Percentiles rank a stretch among this genome's conserved stretches.
phyloP scores from a whole-genome alignment of 2,888 invertebrate species.

The Nemoura dubitans region DNA sequence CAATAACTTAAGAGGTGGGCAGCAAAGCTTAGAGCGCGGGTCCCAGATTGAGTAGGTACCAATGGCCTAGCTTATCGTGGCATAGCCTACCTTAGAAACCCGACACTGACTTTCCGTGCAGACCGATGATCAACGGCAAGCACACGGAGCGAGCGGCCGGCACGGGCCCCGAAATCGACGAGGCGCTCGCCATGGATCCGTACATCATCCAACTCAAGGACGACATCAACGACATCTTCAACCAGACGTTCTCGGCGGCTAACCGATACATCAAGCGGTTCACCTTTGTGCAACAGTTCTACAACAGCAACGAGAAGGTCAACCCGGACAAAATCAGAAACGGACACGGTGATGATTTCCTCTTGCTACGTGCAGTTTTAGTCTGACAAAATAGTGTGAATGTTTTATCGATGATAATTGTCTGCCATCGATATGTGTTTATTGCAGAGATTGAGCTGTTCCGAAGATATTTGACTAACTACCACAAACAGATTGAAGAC shows the following conservation, averaged over 20 bases:
- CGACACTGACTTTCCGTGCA: constrained; percentile 56
- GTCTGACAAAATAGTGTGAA: neutral
- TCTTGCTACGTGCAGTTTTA: neutral
- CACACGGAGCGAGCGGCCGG: constrained; percentile 81
- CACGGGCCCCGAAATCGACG: constrained; percentile 74
- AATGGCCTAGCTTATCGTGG: too few species aligned
- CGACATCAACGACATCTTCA: constrained; percentile 67
- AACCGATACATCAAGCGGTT: constrained; percentile 73
- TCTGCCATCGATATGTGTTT: constrained; percentile 18
- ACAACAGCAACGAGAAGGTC: constrained; percentile 73
- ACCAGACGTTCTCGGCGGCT: constrained; percentile 70
- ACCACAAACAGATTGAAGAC: constrained; percentile 73
- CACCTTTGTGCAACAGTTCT: constrained; percentile 72
- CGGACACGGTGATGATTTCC: constrained; percentile 65
- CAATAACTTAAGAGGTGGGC: too few species aligned
- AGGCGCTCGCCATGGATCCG: constrained; percentile 75
- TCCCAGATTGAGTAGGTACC: too few species aligned
- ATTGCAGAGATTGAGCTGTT: constrained; percentile 57
- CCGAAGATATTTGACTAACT: constrained; percentile 72
- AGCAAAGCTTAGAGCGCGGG: too few species aligned
- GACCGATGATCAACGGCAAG: constrained; percentile 85
- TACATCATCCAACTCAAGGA: constrained; percentile 65
- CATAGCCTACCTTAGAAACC: too few species aligned
- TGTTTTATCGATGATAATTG: neutral
- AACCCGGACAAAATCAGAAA: constrained; percentile 69